phyloP scores from a whole-genome alignment of 2,113 vertebrate species.

The Sorex araneus region DNA sequence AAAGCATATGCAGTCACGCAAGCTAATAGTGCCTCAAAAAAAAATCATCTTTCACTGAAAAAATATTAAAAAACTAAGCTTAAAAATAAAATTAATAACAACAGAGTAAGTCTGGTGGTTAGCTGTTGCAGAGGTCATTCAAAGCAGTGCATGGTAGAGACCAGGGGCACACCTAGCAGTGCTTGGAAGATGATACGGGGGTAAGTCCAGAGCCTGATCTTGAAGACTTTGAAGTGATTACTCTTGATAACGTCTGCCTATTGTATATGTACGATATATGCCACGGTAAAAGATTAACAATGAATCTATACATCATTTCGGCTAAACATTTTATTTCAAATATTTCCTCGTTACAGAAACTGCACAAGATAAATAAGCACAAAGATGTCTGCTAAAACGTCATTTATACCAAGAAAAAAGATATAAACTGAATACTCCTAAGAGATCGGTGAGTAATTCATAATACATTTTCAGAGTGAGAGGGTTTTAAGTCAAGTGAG shows the following conservation, averaged over 20 bases:
- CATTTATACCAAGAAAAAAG: constrained; percentile 1
- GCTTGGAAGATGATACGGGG: no score
- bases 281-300: background rate
- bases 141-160: no score
- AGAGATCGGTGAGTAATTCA: background rate
- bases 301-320: background rate
- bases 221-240: background rate
- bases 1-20: no score
- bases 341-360: background rate
- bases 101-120: no score
- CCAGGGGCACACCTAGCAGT: no score
- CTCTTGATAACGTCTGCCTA: background rate
- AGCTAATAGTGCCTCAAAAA: no score
- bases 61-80: no score
- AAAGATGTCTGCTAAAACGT: background rate
- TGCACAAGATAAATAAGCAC: constrained; percentile 38
- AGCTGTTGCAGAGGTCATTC: no score
- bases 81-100: no score
- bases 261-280: background rate
- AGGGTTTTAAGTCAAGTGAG: background rate
- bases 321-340: constrained; percentile 1
- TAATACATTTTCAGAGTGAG: constrained; percentile 18
- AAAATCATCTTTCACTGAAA: no score
- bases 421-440: constrained; percentile 24
- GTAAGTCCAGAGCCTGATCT: background rate